Base-by-base conservation (phyloP, 2,113 vertebrate species). In the Pelecanus crispus region DNA sequence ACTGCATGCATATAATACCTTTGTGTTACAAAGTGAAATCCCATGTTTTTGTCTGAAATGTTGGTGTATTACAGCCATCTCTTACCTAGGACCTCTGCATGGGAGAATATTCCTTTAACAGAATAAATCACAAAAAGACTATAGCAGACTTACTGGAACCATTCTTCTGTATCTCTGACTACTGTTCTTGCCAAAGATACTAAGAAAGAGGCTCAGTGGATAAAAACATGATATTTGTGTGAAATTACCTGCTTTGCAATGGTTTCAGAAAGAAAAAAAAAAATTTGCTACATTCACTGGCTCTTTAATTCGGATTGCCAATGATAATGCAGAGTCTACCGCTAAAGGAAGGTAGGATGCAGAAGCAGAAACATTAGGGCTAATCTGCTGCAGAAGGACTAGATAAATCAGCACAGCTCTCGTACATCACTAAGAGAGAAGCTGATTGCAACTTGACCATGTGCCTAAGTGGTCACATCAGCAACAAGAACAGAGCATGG, bases 381-480 rank as follows among this genome's bases (percentile, higher is more conserved):
- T 98, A 98, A 98, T 98, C 98, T 97, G 97, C 98, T 98, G 97
- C 97, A 97, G 97, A 97, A 98, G 97, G 97, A 97, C 97, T 88
- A 98, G 98, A 98, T 98, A 98, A 98, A 98, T 98, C 98, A 97
- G 98, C 90, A 94, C 95, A 92, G 97, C 98, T 98, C 97, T 97
- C 95, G 86, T 98, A 97, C 97, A 98, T 97, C 97, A 98, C 95
- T 96, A 88, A 97, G 96, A 88, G 97, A 97, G 98, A 97, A 97
- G 97, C 98, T 97, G 98, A 98, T 97, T 98, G 98, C 97, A 98
- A 98, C 97, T 98, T 98, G 97, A 98, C 98, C 98, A 98, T 98
- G 98, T 98, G 98, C 97, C 97, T 97, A 97, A 97, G 97, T 98
- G 96, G 97, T 97, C 96, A 97, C 97, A 97, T 97, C 97, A 97